Evolutionary conservation across 2,888 invertebrate species (phyloP).

Genomic region (Argyresthia goedartella): DNA sequence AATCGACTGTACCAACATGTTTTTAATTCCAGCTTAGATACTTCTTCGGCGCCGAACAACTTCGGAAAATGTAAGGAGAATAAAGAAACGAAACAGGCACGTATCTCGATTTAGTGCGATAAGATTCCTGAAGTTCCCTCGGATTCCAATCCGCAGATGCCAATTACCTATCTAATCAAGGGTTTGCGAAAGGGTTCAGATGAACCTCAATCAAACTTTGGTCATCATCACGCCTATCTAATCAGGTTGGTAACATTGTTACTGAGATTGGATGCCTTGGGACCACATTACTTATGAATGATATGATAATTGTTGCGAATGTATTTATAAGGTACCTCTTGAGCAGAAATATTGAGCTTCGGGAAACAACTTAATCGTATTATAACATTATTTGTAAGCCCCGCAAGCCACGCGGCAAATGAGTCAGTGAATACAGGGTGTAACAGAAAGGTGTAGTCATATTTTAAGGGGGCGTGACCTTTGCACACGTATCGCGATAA

Average conservation of each 20-base stretch:
- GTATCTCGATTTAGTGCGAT: slow-evolving; percentile 6
- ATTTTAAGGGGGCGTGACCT: no score
- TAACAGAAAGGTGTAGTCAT: no score
- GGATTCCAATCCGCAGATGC: slow-evolving; percentile 31
- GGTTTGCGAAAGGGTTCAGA: slow-evolving; percentile 50
- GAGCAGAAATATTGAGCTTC: no score
- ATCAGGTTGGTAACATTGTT: slow-evolving; percentile 58
- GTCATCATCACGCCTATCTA: slow-evolving; percentile 63
- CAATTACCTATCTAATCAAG: slow-evolving; percentile 55
- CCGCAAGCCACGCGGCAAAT: no score
- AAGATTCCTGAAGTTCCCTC: slow-evolving; percentile 17
- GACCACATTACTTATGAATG: slow-evolving; percentile 47
- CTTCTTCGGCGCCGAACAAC: no score
- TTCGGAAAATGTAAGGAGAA: not conserved
- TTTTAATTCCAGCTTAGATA: no score
- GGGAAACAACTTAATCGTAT: no score
- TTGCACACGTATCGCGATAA: no score
- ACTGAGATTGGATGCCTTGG: slow-evolving; percentile 46
- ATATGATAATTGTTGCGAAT: slow-evolving; percentile 13
- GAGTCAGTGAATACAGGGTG: no score
- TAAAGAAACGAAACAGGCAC: not conserved
- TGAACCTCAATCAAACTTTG: slow-evolving; percentile 63
- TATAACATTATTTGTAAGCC: no score
- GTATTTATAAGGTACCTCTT: no score
- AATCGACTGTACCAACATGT: no score